These are phyloP conservation scores for Micrasema longulum DNA, from an alignment of 1,140 invertebrate species.

Conservation along the genomic window DNA sequence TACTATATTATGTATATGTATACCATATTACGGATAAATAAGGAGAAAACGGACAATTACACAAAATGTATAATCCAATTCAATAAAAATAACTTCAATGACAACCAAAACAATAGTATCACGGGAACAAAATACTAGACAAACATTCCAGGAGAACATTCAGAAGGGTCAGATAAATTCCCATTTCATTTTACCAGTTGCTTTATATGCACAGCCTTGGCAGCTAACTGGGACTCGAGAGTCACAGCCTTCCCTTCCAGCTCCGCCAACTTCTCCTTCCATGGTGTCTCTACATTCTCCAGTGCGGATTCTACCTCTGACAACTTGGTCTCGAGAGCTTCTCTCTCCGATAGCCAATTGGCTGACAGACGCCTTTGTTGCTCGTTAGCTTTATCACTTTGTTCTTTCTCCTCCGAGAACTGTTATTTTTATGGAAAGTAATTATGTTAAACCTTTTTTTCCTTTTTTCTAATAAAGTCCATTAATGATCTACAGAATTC, in stretches of 20 bases:
- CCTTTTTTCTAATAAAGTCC: neutral
- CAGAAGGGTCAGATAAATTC: conserved; percentile 8
- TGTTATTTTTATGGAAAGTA: conserved; percentile 56
- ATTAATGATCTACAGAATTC: neutral
- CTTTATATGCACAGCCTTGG: conserved; percentile 71
- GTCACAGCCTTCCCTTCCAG: conserved; percentile 69
- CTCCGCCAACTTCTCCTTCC: conserved; percentile 68
- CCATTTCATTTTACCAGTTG: conserved; percentile 67
- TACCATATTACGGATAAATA: no score
- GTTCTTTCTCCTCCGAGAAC: conserved; percentile 71
- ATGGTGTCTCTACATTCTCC: conserved; percentile 70
- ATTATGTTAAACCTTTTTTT: neutral
- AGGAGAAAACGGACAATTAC: no score
- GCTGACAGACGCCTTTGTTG: conserved; percentile 62
- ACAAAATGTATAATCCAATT: no score
- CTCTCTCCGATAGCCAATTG: conserved; percentile 64
- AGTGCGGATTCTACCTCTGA: conserved; percentile 71
- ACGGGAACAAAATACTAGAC: conserved; percentile 3
- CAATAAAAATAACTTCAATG: no score
- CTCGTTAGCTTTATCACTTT: conserved; percentile 60
- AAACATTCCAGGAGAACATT: conserved; percentile 1
- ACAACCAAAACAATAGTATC: no score
- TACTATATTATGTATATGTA: no score
- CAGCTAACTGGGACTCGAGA: conserved; percentile 69
- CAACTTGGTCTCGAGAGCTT: conserved; percentile 64